Conservation (phyloP, 2,113 vertebrate genomes). For the Craseonycteris thonglongyai region DNA sequence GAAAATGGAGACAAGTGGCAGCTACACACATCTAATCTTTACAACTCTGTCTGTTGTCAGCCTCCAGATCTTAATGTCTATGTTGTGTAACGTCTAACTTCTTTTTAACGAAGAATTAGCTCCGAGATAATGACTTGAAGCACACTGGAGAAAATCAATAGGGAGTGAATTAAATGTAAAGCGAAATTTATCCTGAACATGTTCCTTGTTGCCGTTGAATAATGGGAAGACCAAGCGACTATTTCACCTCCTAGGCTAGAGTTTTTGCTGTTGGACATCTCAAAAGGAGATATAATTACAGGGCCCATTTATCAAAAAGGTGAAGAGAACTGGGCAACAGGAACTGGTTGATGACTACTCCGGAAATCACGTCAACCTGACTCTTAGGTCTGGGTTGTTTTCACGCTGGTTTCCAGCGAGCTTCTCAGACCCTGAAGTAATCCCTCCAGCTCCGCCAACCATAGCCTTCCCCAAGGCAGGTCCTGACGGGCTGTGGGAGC, state of each 20-base stretch:
- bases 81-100: neutral
- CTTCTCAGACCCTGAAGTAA: neutral
- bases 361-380: neutral
- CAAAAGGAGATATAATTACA: constrained; percentile 5
- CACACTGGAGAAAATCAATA: constrained; percentile 44
- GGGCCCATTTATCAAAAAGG: constrained; percentile 39
- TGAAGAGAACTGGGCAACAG: neutral
- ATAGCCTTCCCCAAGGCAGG: neutral
- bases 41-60: rapidly evolving
- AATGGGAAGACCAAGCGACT: constrained; percentile 28
- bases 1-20: neutral
- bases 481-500: neutral
- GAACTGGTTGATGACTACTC: neutral
- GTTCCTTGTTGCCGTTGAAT: neutral
- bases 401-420: neutral
- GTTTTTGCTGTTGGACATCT: neutral
- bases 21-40: rapidly evolving
- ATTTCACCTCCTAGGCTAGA: neutral
- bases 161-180: constrained; percentile 43
- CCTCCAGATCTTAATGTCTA: neutral
- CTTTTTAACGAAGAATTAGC: constrained; percentile 41
- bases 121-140: constrained; percentile 27
- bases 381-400: neutral
- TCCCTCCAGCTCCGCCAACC: neutral
- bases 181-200: neutral